phyloP scores from a whole-genome alignment of 1,140 invertebrate species.

The Trissolcus basalis region DNA sequence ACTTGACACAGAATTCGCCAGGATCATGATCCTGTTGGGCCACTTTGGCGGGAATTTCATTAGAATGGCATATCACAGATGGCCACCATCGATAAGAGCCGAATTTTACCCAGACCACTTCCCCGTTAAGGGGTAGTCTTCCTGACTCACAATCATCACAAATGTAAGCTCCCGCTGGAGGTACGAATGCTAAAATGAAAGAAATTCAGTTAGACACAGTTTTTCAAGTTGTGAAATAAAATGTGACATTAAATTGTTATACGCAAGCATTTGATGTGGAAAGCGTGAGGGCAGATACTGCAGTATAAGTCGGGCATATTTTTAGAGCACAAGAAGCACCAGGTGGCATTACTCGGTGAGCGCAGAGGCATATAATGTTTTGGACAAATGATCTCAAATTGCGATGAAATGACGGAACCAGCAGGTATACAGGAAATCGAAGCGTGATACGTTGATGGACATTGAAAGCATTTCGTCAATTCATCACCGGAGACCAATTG shows the following conservation, averaged over 20 bases:
- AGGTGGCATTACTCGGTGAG: slow-evolving; percentile 87
- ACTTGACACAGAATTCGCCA: slow-evolving; percentile 94
- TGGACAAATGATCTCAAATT: slow-evolving; percentile 89
- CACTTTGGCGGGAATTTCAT: slow-evolving; percentile 90
- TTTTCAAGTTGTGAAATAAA: not conserved
- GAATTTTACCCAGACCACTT: slow-evolving; percentile 95
- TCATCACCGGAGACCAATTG: slow-evolving; percentile 77
- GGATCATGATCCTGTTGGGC: slow-evolving; percentile 81
- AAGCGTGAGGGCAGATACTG: slow-evolving; percentile 93
- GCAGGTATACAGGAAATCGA: slow-evolving; percentile 91
- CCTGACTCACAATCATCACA: slow-evolving; percentile 94
- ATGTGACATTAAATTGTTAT: slow-evolving; percentile 11
- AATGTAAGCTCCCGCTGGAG: slow-evolving; percentile 81
- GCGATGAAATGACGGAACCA: slow-evolving; percentile 86
- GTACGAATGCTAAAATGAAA: slow-evolving; percentile 64
- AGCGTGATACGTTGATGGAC: slow-evolving; percentile 92
- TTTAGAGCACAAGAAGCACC: slow-evolving; percentile 94
- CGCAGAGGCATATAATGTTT: slow-evolving; percentile 81
- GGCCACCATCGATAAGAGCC: slow-evolving; percentile 96
- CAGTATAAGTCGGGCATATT: slow-evolving; percentile 94
- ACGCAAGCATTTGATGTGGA: slow-evolving; percentile 89
- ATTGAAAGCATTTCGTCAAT: slow-evolving; percentile 86
- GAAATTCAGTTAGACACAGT: not conserved
- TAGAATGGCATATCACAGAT: slow-evolving; percentile 88
- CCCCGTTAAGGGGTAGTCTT: slow-evolving; percentile 90